Evolutionary conservation across 2,113 vertebrate genomes (phyloP).

Genomic region (Gadus chalcogrammus): DNA sequence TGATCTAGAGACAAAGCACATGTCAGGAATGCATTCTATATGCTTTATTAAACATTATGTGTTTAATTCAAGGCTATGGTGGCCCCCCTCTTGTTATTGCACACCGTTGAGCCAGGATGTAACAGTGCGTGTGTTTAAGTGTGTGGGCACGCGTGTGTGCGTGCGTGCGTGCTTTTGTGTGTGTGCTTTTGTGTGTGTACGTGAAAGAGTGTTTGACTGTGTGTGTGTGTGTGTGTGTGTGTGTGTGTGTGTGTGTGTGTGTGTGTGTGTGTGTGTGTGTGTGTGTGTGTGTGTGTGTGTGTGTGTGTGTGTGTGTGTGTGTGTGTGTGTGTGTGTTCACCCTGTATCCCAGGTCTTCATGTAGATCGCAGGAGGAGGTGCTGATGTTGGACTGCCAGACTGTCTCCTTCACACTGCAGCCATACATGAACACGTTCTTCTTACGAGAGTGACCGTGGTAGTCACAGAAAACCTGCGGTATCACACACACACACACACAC

Average conservation of each 20-base stretch:
- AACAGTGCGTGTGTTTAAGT: not conserved
- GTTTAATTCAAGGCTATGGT: too few species aligned
- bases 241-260: conserved; percentile 14
- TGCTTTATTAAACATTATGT: too few species aligned
- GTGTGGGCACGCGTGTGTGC: not conserved
- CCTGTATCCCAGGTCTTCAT: conserved; percentile 88
- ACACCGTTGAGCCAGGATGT: not conserved
- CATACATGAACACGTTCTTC: conserved; percentile 99
- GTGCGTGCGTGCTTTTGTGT: not conserved
- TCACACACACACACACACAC: too few species aligned
- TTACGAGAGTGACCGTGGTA: conserved; percentile 98
- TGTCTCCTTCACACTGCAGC: conserved; percentile 96
- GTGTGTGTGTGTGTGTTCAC: conserved; percentile 58
- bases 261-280: too few species aligned
- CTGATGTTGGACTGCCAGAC: conserved; percentile 87
- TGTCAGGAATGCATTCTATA: too few species aligned
- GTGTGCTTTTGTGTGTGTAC: conserved; percentile 9
- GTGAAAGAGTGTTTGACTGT: not conserved
- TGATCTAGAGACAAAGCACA: too few species aligned
- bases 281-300: too few species aligned
- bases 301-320: conserved; percentile 11
- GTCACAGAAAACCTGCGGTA: conserved; percentile 77
- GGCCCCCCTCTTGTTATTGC: too few species aligned
- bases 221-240: too few species aligned
- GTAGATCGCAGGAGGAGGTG: conserved; percentile 80